These are phyloP conservation scores for Dicerorhinus sumatrensis DNA, from an alignment of 2,113 vertebrate genomes.

Conservation along the genomic window DNA sequence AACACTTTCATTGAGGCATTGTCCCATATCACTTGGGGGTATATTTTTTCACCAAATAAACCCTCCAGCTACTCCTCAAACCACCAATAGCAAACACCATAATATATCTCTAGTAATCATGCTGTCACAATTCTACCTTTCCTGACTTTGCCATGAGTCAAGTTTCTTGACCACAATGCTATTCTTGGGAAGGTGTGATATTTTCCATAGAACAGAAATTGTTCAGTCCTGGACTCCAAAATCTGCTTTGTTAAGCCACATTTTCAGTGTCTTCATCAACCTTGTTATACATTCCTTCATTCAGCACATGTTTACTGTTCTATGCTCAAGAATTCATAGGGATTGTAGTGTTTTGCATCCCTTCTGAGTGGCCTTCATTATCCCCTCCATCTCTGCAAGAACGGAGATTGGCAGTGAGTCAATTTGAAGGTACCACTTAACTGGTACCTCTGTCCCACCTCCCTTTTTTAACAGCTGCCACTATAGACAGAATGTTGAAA, in stretches of 20 bases:
- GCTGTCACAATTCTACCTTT: neutral
- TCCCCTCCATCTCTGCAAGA: neutral
- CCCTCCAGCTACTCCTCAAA: neutral
- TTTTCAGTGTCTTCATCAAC: neutral
- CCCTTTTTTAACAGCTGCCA: neutral
- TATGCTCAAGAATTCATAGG: neutral
- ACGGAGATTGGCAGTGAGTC: neutral
- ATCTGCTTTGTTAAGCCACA: neutral
- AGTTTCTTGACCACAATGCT: neutral
- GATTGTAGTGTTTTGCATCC: neutral
- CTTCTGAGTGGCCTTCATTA: neutral
- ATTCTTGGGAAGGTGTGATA: neutral
- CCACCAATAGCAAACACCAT: neutral
- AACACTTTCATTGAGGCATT: neutral
- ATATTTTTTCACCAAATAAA: neutral
- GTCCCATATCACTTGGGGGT: fast-evolving
- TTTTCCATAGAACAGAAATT: neutral
- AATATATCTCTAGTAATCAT: neutral
- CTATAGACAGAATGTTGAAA: neutral
- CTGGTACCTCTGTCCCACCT: neutral
- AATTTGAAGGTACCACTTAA: neutral
- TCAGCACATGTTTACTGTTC: neutral
- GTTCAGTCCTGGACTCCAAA: neutral
- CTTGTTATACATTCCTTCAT: neutral
- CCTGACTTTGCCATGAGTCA: neutral